phyloP scores from a whole-genome alignment of 1,140 invertebrate genomes.

The Monomorium pharaonis region DNA sequence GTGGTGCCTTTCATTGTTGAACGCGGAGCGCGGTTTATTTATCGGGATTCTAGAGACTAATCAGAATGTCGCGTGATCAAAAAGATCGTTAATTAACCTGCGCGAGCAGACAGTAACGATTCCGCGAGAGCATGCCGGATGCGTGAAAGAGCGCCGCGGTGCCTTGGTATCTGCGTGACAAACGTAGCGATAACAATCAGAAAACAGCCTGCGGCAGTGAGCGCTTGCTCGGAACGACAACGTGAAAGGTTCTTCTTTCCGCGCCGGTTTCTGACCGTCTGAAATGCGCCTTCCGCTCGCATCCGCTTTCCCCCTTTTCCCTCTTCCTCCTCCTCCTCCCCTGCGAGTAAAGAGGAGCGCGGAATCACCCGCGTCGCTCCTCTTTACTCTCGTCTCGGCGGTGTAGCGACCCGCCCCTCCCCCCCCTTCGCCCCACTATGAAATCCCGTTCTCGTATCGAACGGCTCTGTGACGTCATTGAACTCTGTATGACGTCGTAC shows the following conservation, averaged over 20 bases:
- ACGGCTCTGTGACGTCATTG: constrained; percentile 81
- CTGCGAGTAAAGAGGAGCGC: not conserved
- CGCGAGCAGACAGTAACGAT: not conserved
- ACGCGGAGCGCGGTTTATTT: not conserved
- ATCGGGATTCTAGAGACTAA: too few relatives aligned
- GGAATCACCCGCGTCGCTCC: constrained; percentile 8
- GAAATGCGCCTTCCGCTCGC: not conserved
- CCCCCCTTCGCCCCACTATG: too few relatives aligned
- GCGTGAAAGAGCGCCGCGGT: not conserved
- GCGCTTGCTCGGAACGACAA: constrained; percentile 30
- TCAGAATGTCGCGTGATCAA: not conserved
- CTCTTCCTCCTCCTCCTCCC: not conserved
- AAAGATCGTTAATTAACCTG: constrained; percentile 16
- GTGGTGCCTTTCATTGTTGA: not conserved
- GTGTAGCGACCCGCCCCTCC: constrained; percentile 60
- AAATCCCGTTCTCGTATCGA: constrained; percentile 78
- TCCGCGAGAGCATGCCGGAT: not conserved
- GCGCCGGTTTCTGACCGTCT: not conserved
- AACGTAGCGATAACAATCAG: constrained; percentile 4
- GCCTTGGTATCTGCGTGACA: not conserved
- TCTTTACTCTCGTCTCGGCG: constrained; percentile 61
- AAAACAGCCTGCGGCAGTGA: constrained; percentile 14
- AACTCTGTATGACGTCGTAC: constrained; percentile 79
- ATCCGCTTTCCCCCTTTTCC: constrained; percentile 5
- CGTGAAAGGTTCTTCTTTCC: constrained; percentile 62